Conservation (phyloP, 2,113 vertebrate genomes). For the Lipophrys pholis region DNA sequence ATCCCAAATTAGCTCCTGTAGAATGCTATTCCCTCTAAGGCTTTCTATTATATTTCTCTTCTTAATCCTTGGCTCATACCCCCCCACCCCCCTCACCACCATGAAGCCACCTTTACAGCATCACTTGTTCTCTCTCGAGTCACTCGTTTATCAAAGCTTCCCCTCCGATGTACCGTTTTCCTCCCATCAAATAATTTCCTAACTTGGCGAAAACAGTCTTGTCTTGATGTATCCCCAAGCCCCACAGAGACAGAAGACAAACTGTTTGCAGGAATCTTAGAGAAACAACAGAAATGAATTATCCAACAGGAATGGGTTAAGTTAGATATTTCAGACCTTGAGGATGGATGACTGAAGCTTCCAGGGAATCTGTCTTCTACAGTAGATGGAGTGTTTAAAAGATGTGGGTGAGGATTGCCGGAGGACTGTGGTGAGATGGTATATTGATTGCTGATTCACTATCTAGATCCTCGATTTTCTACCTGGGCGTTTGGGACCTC, state of each 20-base stretch:
- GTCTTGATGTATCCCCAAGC: neutral
- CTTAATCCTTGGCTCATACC: neutral
- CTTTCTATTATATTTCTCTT: constrained; percentile 30
- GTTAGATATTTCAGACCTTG: constrained; percentile 21
- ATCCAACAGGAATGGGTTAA: neutral
- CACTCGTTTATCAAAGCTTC: constrained; percentile 26
- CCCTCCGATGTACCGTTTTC: constrained; percentile 19
- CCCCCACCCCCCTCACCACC: neutral
- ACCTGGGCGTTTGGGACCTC: constrained; percentile 64
- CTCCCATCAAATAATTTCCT: constrained; percentile 36
- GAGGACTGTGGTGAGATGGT: constrained; percentile 70
- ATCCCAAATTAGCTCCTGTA: constrained; percentile 48
- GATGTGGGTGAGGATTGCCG: constrained; percentile 72
- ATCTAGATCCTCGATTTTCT: constrained; percentile 63
- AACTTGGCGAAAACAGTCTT: constrained; percentile 29
- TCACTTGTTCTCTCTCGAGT: constrained; percentile 19
- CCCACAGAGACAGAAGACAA: constrained; percentile 14
- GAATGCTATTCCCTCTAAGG: constrained; percentile 21
- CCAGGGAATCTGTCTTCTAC: constrained; percentile 53
- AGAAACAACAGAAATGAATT: constrained; percentile 29
- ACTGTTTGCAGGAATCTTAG: neutral
- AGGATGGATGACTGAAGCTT: constrained; percentile 49
- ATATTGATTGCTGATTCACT: constrained; percentile 78
- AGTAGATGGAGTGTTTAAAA: constrained; percentile 54
- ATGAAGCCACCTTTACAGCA: constrained; percentile 11